Percentiles rank a stretch among this genome's conserved stretches.
These are phyloP conservation scores for Otolemur garnettii DNA, from an alignment of 2,113 vertebrate species.

Conservation along the genomic window DNA sequence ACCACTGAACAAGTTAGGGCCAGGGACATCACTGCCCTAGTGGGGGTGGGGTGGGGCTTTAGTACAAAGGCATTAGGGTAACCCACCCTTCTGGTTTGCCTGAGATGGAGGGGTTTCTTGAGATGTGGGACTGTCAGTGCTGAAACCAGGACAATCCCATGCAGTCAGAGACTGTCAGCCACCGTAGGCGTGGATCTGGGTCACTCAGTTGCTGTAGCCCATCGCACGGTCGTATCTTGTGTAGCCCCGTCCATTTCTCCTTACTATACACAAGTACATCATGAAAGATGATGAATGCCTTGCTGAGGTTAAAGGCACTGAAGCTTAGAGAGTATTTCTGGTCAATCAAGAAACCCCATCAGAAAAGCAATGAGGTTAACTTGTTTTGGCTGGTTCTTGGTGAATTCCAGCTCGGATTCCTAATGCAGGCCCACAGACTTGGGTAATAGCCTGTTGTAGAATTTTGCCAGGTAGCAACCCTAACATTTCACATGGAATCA, in stretches of 20 bases:
- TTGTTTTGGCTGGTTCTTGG: neutral
- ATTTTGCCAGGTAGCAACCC: neutral
- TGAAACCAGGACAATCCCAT: neutral
- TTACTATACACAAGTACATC: fast-evolving
- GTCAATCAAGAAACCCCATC: neutral
- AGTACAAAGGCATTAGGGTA: neutral
- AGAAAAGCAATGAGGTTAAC: neutral
- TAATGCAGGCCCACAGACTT: neutral
- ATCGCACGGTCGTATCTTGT: fast-evolving
- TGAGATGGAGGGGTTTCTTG: neutral
- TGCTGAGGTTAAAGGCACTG: too few relatives aligned
- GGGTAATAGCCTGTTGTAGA: neutral
- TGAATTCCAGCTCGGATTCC: neutral
- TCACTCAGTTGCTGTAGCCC: neutral
- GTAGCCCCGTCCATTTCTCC: neutral
- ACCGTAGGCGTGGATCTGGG: too few relatives aligned
- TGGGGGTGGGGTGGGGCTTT: neutral
- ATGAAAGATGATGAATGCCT: neutral
- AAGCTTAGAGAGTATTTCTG: neutral
- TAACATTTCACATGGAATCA: neutral
- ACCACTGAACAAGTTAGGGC: neutral
- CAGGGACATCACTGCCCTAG: neutral
- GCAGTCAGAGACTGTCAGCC: neutral
- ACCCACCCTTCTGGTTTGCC: neutral
- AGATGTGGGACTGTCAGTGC: neutral